These are phyloP conservation scores for Pogonus chalceus DNA, from an alignment of 1,140 invertebrate genomes.

Conservation along the genomic window DNA sequence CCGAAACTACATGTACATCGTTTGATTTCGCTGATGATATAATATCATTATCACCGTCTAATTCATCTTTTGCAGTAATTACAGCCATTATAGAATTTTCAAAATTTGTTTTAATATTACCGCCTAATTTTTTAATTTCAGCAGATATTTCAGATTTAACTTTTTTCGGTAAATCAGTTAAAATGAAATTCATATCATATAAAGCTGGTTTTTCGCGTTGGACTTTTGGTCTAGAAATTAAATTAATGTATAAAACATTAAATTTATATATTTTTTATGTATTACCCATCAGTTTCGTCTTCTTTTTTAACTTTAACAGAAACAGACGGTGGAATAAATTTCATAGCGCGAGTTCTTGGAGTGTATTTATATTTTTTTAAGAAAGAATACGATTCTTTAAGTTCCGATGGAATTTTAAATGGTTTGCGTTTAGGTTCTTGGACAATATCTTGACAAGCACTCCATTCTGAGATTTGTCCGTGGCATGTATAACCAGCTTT, in stretches of 20 bases:
- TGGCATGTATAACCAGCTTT: conserved; percentile 70
- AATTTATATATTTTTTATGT: conserved; percentile 12
- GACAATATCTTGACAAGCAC: conserved; percentile 68
- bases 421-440: conserved; percentile 61
- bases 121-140: conserved; percentile 64
- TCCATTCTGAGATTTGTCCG: conserved; percentile 83
- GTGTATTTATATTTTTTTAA: conserved; percentile 62
- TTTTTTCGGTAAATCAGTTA: conserved; percentile 50
- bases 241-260: conserved; percentile 15
- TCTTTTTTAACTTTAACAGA: conserved; percentile 42
- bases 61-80: conserved; percentile 59
- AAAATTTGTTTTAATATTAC: conserved; percentile 56
- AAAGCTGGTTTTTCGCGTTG: conserved; percentile 52
- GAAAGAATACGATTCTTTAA: conserved; percentile 48
- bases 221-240: conserved; percentile 43
- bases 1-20: conserved; percentile 71
- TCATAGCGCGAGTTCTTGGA: conserved; percentile 50
- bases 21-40: conserved; percentile 56
- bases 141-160: conserved; percentile 55
- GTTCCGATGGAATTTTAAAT: conserved; percentile 61
- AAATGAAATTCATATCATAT: conserved; percentile 70
- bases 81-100: conserved; percentile 55
- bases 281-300: conserved; percentile 38
- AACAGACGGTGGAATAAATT: conserved; percentile 41
- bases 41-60: conserved; percentile 42